Evolutionary conservation across 2,888 invertebrate genomes (phyloP).

Genomic region (Eristalis pertinax): DNA sequence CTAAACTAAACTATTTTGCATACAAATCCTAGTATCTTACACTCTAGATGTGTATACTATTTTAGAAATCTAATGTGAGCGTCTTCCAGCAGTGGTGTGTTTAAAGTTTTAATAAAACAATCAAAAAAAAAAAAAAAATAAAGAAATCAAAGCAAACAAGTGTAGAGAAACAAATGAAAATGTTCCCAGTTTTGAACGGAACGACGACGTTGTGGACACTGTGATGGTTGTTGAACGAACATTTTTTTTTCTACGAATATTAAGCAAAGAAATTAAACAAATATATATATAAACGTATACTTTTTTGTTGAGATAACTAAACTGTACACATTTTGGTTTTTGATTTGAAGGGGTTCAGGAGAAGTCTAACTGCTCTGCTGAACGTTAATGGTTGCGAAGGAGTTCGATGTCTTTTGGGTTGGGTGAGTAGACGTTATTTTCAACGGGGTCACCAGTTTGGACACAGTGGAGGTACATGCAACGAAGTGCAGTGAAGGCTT

Average conservation of each 20-base stretch:
- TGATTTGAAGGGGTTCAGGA: background rate
- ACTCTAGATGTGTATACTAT: slow-evolving; percentile 9
- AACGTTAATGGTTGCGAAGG: too few species aligned
- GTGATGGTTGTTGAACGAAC: slow-evolving; percentile 37
- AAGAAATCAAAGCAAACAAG: background rate
- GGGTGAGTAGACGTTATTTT: too few species aligned
- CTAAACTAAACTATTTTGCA: slow-evolving; percentile 25
- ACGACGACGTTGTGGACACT: slow-evolving; percentile 12
- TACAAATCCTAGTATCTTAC: background rate
- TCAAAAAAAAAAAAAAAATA: background rate
- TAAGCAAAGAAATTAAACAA: slow-evolving; percentile 11
- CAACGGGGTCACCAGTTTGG: too few species aligned
- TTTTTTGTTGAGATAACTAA: slow-evolving; percentile 35
- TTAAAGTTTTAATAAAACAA: slow-evolving; percentile 7
- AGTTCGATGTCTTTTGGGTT: too few species aligned
- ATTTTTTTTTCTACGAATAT: slow-evolving; percentile 15
- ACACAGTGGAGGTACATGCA: too few species aligned
- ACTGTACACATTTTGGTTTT: background rate
- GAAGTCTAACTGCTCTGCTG: too few species aligned
- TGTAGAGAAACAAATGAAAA: background rate
- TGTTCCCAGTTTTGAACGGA: background rate
- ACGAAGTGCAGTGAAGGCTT: too few species aligned
- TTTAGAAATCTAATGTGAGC: background rate
- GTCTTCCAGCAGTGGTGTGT: slow-evolving; percentile 51
- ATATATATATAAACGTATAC: background rate